Evolutionary conservation across 2,888 invertebrate genomes (phyloP), one percentile per base, ranked within the genome.

Genomic region (Nematopogon swammerdamellus): DNA sequence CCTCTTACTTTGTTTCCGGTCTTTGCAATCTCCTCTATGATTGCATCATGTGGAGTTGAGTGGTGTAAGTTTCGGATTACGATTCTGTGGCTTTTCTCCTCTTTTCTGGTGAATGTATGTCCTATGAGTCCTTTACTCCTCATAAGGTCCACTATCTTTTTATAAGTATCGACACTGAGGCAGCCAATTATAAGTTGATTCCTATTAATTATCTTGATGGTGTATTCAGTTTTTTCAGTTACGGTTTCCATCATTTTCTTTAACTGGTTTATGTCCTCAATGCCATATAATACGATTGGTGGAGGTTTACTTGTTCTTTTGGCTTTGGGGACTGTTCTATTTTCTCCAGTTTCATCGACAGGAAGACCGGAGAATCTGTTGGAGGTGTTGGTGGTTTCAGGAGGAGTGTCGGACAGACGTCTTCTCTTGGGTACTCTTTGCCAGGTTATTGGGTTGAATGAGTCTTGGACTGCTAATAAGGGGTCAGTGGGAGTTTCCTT

Each of bases 261-360:
- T 19, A 44, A 17, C 19, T 44, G 2, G 10, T 18, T 19, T 3
- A 44, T 14, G 16, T 44, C 44, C 30, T 44, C 18, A n/a, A 18
- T 45, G 59, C 65, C 1, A 66, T 62, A 16, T 67, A 67, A 53
- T 68, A 70, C 47, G 2, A 56, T 0, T 57, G 64, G 44, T 60
- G 61, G 51, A 3, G 55, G 53, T 1, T 42, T 51, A 18, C 30
- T 20, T 29, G 1, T 18, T 43, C 36, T 45, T 45, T 47, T 6
- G 36, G 14, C 3, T 36, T 36, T 6, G 4, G 8, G 6, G 36
- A 25, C 5, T 25, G 8, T 25, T 25, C 25, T 36, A n/a, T n/a
- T 36, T 4, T 36, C 36, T 36, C 11, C 36, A 14, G 36, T 14
- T 14, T 8, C n/a, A 14, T 36, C n/a, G 8, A 36, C 11, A 8